phyloP scores from a whole-genome alignment of 2,113 vertebrate species.

The Malurus alboscapulatus region DNA sequence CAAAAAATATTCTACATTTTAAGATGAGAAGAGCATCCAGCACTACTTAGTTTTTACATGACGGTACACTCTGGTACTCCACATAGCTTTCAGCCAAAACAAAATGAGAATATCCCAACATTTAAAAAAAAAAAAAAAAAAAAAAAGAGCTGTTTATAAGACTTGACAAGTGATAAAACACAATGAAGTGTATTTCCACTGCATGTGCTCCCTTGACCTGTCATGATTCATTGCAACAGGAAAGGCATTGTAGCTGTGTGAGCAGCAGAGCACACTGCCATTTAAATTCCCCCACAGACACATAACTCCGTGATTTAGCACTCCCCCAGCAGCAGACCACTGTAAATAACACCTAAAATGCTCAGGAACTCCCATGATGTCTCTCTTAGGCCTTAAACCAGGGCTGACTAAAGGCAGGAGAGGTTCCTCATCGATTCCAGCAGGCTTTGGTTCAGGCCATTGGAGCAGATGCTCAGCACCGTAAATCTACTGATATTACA shows the following conservation, averaged over 20 bases:
- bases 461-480: not conserved
- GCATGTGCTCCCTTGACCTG: not conserved
- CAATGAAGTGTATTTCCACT: not conserved
- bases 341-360: slow-evolving; percentile 30
- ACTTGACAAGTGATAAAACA: not conserved
- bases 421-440: not conserved
- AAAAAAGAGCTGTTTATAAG: not conserved
- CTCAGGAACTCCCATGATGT: not conserved
- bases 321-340: not conserved
- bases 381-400: not conserved
- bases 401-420: not conserved
- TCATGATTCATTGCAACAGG: slow-evolving; percentile 2
- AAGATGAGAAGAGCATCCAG: not conserved
- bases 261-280: not conserved
- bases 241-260: not conserved
- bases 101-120: not conserved
- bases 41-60: not conserved
- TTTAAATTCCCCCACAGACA: slow-evolving; percentile 26
- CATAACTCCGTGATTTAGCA: not conserved
- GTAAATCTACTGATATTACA: not conserved
- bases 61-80: not conserved
- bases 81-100: not conserved
- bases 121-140: not conserved
- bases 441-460: not conserved
- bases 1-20: not conserved